Evolutionary conservation across 92 coral and sea anemone genomes (phyloP).

Genomic region (Isaurus tuberculatus): DNA sequence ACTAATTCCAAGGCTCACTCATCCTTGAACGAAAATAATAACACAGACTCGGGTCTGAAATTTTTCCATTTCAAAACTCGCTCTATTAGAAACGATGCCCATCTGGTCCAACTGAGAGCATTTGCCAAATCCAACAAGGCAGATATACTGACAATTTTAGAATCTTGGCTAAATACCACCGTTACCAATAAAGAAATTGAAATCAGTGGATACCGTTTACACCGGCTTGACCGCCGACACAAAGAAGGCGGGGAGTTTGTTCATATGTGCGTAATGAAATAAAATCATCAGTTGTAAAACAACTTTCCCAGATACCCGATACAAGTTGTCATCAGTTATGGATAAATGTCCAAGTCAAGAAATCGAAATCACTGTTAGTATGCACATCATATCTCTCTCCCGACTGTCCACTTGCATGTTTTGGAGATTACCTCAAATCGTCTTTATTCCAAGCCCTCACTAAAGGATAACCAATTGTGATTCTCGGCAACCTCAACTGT

Average conservation of each 20-base stretch:
- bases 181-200: constrained; percentile 34
- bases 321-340: constrained; percentile 48
- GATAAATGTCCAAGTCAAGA: constrained; percentile 45
- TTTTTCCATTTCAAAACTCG: constrained; percentile 47
- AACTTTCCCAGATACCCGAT: constrained; percentile 45
- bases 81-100: constrained; percentile 37
- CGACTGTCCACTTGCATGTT: constrained; percentile 39
- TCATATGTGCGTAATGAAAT: constrained; percentile 17
- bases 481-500: constrained; percentile 47
- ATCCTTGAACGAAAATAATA: constrained; percentile 10
- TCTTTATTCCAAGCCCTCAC: constrained; percentile 12
- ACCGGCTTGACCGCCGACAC: constrained; percentile 39
- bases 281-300: constrained; percentile 25
- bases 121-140: constrained; percentile 29
- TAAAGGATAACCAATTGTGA: constrained; percentile 30
- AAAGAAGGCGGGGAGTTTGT: constrained; percentile 48
- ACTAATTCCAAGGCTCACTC: background rate
- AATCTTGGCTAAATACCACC: constrained; percentile 43
- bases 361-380: constrained; percentile 34
- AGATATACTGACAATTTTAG: constrained; percentile 48
- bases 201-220: constrained; percentile 25
- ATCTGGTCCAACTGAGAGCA: constrained; percentile 35
- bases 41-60: constrained; percentile 40
- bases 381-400: constrained; percentile 33
- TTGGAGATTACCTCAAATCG: constrained; percentile 27